Base-by-base conservation (phyloP, 2,113 vertebrate species). In the Arothron firmamentum region DNA sequence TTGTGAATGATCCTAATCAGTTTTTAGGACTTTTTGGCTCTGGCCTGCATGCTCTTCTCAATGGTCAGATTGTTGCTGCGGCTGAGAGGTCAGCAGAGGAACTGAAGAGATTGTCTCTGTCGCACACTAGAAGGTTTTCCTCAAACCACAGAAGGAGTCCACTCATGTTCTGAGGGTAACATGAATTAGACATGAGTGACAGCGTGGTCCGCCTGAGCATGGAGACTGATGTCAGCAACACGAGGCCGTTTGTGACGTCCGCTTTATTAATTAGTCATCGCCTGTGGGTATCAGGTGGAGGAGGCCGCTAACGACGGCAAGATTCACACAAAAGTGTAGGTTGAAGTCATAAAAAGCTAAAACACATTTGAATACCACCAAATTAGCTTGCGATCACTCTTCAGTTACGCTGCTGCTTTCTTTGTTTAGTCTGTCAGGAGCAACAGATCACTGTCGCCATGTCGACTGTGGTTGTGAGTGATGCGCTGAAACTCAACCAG, bases 201-300 rank as follows among this genome's bases (percentile, higher is more conserved):
- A 28, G 47, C 21, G 72, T 52, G 74, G 83, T 70, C 77, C 57
- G 14, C 53, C 58, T 21, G 59, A 75, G 62, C 58, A 61, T 53
- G 21, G 65, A 20, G 63, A 56, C 42, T 61, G 60, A 60, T 60
- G 72, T 23, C 23, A 28, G 86, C 79, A 89, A 91, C 84, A 72
- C 59, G 83, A 90, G 74, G 76, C 82, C 69, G 43, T 61, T 54
- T 17, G 74, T 88, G 83, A 88, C 62, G 52, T 80, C 60, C 18
- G 56, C 71, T 68, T 65, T 56, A 81, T 91, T 57, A 88, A 91
- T 89, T 87, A 91, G 71, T 91, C 66, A 92, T 79, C 67, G 61
- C 54, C 47, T 66, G 56, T 21, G 56, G 25, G 76, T 84, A 77
- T 90, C 83, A 50, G 73, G 75, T 90, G 64, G 82, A 70, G 28